phyloP scores from a whole-genome alignment of 2,797 vertebrate species.

The Decapterus maruadsi region DNA sequence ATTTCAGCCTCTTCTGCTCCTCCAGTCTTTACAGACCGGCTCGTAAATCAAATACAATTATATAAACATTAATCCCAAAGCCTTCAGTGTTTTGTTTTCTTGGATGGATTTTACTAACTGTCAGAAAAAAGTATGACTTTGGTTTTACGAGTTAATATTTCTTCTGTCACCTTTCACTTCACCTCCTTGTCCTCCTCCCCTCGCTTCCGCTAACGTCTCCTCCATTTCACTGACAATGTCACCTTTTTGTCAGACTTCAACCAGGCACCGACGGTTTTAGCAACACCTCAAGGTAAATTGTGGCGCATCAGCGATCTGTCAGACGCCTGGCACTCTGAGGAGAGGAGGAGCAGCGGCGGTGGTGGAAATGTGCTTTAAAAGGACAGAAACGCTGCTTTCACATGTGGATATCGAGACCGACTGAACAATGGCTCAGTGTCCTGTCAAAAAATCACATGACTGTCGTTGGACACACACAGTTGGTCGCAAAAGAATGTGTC shows the following conservation, averaged over 20 bases:
- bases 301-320: slow-evolving; percentile 25
- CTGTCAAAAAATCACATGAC: slow-evolving; percentile 18
- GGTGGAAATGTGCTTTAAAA: neutral
- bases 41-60: neutral
- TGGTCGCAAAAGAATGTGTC: neutral
- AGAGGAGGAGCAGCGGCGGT: neutral
- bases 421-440: neutral
- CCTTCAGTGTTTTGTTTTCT: neutral
- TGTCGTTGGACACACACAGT: slow-evolving; percentile 3
- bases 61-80: neutral
- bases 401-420: neutral
- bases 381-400: slow-evolving; percentile 2
- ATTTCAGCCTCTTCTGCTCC: neutral
- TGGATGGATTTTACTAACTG: neutral
- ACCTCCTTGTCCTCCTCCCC: neutral
- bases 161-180: neutral
- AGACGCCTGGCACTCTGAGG: neutral
- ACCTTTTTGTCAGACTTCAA: slow-evolving; percentile 27
- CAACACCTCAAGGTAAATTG: slow-evolving; percentile 57
- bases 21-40: neutral
- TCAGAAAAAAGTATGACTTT: neutral
- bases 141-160: neutral
- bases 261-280: slow-evolving; percentile 42
- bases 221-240: slow-evolving; percentile 46
- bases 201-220: neutral